Percentiles rank a stretch among this genome's conserved stretches.
These are phyloP conservation scores for Solenodon paradoxus DNA, from an alignment of 2,113 vertebrate genomes.

Conservation along the genomic window DNA sequence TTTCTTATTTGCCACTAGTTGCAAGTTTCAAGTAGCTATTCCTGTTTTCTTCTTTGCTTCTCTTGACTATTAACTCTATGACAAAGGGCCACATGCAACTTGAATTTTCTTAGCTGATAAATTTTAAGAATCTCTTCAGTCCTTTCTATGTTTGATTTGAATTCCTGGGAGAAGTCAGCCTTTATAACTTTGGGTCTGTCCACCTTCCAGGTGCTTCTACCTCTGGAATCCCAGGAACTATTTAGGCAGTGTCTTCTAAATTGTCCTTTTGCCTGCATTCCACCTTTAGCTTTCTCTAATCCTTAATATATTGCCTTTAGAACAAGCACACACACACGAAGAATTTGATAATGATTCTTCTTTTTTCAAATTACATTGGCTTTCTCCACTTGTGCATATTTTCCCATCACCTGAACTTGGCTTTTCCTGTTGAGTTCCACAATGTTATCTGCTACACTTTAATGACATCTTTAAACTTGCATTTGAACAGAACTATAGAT, in stretches of 20 bases:
- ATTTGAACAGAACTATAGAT: conserved; percentile 61
- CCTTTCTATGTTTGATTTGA: neutral
- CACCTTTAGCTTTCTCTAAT: neutral
- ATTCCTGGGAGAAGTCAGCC: neutral
- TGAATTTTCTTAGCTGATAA: neutral
- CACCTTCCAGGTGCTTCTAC: neutral
- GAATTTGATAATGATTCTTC: neutral
- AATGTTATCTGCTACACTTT: conserved; percentile 43
- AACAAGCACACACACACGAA: neutral
- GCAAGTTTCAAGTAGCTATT: neutral
- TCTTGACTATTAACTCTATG: neutral
- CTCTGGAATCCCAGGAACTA: neutral
- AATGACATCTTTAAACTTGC: conserved; percentile 59
- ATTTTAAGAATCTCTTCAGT: neutral
- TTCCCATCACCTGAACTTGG: conserved; percentile 48
- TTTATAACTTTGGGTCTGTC: neutral
- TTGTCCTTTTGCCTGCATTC: neutral
- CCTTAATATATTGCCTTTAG: neutral
- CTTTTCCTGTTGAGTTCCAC: conserved; percentile 22
- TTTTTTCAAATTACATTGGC: neutral
- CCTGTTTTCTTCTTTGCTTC: neutral
- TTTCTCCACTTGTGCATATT: neutral
- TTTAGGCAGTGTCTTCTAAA: neutral
- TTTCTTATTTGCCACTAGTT: neutral
- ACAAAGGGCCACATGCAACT: neutral